These are phyloP conservation scores for Poecilus cupreus DNA, from an alignment of 2,888 invertebrate species.

Conservation along the genomic window DNA sequence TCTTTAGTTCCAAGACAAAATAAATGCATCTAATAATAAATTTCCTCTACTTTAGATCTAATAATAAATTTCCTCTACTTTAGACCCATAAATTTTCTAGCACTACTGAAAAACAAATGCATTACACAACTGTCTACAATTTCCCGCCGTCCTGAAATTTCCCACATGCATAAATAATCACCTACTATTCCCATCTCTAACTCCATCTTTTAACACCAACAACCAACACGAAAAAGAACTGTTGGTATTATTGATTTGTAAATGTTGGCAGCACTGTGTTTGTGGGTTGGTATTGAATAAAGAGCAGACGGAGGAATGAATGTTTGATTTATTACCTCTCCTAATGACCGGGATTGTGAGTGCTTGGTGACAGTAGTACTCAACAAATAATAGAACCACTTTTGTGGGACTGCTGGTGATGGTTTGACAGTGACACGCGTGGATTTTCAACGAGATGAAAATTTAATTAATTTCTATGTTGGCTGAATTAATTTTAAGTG, in stretches of 20 bases:
- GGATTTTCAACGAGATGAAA: too few species aligned
- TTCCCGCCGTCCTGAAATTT: neutral
- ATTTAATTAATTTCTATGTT: too few species aligned
- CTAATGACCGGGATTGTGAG: neutral
- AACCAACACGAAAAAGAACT: neutral
- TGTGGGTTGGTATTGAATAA: neutral
- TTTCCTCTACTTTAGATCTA: too few species aligned
- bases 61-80: too few species aligned
- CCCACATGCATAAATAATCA: constrained; percentile 20
- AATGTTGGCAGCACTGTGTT: neutral
- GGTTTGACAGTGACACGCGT: neutral
- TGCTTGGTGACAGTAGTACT: neutral
- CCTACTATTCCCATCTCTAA: neutral
- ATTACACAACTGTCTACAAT: neutral
- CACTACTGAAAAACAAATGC: neutral
- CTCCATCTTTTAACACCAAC: neutral
- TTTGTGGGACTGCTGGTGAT: neutral
- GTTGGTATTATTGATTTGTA: neutral
- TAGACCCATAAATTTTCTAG: neutral
- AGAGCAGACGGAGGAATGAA: neutral
- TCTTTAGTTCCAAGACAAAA: too few species aligned
- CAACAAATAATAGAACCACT: neutral
- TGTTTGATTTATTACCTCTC: neutral
- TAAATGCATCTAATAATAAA: too few species aligned
- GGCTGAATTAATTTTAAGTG: too few species aligned